Evolutionary conservation across 2,888 invertebrate genomes (phyloP), one percentile per base, ranked within the genome.

Genomic region (Volucella inflata): DNA sequence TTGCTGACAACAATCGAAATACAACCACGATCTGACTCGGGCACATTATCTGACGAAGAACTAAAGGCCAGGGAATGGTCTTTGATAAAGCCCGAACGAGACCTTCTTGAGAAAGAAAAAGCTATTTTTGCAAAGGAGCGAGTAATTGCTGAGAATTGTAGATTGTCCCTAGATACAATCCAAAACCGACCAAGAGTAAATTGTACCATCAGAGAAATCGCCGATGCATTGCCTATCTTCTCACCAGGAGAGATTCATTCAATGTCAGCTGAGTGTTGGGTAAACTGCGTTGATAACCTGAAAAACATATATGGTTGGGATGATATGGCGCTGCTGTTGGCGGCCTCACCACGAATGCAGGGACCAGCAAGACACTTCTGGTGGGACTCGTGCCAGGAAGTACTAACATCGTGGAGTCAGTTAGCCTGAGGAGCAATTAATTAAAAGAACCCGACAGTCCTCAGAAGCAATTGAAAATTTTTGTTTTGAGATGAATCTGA

Each of bases 301-400:
- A 30, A 17, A n/a, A 77, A 62, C 14, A 68, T 67, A 9, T 65
- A 65, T 36, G 42, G 50, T 12, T 75, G 59, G 75, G 50, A 75
- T 17, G 75, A 75, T 14, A 65, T 16, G 55, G 71, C 71, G 0
- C n/a, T 72, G 11, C 14, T 51, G 8, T 30, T 72, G 71, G 51
- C 51, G 1, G 57, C 30, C 6, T 30, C 60, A 14, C 50, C 71
- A 3, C 48, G 50, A 71, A 71, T 71, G 50, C 48, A 71, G 3
- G 71, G 71, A 2, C 50, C 59, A n/a, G 59, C 59, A 36, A 17
- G 71, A 17, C 40, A 40, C 38, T 65, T n/a, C n/a, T n/a, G 50
- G 65, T 51, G 65, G 50, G 40, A 65, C 50, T 30, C 50, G 11
- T 21, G 21, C 10, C 50, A 50, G 11, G 50, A 50, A 10, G 38